A percentile compares a stretch with the other conserved stretches of the same genome.
Evolutionary conservation across 2,888 invertebrate genomes (phyloP).

Genomic region (Chrysopilus asiliformis): DNA sequence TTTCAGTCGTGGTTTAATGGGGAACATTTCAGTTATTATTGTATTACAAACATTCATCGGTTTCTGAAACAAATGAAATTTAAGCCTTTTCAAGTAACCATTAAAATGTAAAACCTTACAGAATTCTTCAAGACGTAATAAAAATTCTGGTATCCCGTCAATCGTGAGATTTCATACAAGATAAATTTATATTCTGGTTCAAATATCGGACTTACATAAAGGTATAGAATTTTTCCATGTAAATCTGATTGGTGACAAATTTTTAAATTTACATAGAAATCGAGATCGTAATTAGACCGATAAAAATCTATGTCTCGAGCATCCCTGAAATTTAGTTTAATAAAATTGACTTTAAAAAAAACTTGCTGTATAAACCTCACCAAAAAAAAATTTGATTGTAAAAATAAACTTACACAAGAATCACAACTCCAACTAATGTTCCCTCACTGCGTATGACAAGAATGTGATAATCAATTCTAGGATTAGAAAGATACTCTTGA

Average conservation of each 20-base stretch:
- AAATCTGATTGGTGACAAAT: conserved; percentile 3
- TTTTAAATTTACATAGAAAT: conserved; percentile 6
- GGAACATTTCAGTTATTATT: conserved; percentile 9
- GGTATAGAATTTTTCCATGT: conserved; percentile 13
- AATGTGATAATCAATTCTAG: conserved; percentile 2
- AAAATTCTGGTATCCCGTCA: conserved; percentile 34
- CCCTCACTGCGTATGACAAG: conserved; percentile 4
- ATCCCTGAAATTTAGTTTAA: background rate
- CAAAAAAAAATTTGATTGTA: background rate
- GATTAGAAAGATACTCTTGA: conserved; percentile 1
- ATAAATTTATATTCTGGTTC: conserved; percentile 33
- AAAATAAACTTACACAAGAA: conserved; percentile 8
- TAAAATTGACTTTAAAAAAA: background rate
- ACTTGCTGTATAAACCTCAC: background rate
- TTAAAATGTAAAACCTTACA: conserved; percentile 8
- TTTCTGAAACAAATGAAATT: too few species aligned
- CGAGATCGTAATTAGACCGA: conserved; percentile 9
- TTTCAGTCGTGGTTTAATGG: conserved; percentile 7
- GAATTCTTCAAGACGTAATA: conserved; percentile 32
- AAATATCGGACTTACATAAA: conserved; percentile 39
- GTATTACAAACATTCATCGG: conserved; percentile 26
- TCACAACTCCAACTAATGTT: conserved; percentile 11
- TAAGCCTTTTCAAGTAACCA: too few species aligned
- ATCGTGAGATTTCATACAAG: conserved; percentile 39
- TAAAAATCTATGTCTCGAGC: background rate